These are phyloP conservation scores for Rhabditoides inermis DNA, from an alignment of 2,888 invertebrate genomes.

Conservation along the genomic window DNA sequence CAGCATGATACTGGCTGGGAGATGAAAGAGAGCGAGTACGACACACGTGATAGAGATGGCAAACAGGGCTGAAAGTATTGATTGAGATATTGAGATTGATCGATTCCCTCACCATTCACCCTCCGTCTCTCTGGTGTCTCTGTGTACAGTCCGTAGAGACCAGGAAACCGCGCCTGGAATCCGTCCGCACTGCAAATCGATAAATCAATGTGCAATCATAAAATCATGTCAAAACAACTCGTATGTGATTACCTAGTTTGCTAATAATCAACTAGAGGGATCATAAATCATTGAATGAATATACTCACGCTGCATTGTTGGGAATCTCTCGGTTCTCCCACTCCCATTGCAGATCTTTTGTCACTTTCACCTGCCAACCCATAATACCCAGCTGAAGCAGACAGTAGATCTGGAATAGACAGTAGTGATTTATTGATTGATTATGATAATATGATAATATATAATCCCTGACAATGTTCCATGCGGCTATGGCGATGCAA, in stretches of 20 bases:
- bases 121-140: slow-evolving; percentile 33
- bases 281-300: no score
- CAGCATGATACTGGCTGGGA: slow-evolving; percentile 17
- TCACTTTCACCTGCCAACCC: slow-evolving; percentile 28
- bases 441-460: background rate
- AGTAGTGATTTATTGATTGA: background rate
- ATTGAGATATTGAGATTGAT: background rate
- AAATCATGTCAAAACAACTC: no score
- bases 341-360: slow-evolving; percentile 24
- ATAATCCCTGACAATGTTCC: slow-evolving; percentile 23
- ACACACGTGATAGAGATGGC: slow-evolving; percentile 29
- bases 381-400: slow-evolving; percentile 32
- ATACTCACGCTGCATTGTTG: slow-evolving; percentile 18
- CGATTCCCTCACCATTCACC: slow-evolving; percentile 21
- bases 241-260: no score
- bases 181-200: slow-evolving; percentile 27
- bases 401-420: slow-evolving; percentile 24
- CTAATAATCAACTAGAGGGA: no score
- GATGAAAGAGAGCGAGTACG: slow-evolving; percentile 22
- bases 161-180: slow-evolving; percentile 34
- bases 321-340: slow-evolving; percentile 34
- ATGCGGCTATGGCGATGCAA: slow-evolving; percentile 20
- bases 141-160: slow-evolving; percentile 32
- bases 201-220: slow-evolving; percentile 4
- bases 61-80: slow-evolving; percentile 20